Evolutionary conservation across 2,888 invertebrate species (phyloP).

Genomic region (Watsonalla binaria): DNA sequence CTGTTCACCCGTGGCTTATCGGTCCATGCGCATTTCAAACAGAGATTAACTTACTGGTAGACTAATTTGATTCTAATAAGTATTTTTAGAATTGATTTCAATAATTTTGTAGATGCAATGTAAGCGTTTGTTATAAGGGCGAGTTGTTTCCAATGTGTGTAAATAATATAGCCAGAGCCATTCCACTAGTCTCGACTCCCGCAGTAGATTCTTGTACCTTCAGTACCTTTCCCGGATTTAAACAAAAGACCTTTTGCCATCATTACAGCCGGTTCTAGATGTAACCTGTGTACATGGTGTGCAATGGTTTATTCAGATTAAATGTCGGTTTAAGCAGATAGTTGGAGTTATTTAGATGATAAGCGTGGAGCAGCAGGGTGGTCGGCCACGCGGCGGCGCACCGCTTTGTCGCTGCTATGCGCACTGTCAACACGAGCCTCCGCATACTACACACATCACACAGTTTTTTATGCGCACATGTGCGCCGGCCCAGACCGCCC

Average conservation of each 20-base stretch:
- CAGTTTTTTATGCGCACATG: constrained; percentile 67
- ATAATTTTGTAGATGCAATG: too few relatives aligned
- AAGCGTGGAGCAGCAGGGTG: constrained; percentile 46
- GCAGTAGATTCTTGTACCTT: too few relatives aligned
- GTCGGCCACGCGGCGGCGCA: constrained; percentile 44
- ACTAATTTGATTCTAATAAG: too few relatives aligned
- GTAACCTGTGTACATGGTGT: not conserved
- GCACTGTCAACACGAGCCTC: constrained; percentile 68
- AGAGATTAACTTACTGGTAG: not conserved
- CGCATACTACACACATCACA: constrained; percentile 56
- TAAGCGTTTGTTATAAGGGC: too few relatives aligned
- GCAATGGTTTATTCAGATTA: not conserved
- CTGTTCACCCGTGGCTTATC: not conserved
- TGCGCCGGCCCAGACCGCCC: constrained; percentile 60
- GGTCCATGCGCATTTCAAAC: not conserved
- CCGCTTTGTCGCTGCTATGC: constrained; percentile 65
- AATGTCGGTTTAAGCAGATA: not conserved
- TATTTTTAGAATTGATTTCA: too few relatives aligned
- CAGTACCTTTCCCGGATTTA: not conserved
- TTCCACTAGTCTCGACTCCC: too few relatives aligned
- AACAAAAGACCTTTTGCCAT: not conserved
- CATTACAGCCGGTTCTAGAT: not conserved
- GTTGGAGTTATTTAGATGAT: constrained; percentile 33
- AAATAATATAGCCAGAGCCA: too few relatives aligned
- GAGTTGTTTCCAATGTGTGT: too few relatives aligned